Evolutionary conservation across 1,140 invertebrate species (phyloP).

Genomic region (Aphis craccivora): DNA sequence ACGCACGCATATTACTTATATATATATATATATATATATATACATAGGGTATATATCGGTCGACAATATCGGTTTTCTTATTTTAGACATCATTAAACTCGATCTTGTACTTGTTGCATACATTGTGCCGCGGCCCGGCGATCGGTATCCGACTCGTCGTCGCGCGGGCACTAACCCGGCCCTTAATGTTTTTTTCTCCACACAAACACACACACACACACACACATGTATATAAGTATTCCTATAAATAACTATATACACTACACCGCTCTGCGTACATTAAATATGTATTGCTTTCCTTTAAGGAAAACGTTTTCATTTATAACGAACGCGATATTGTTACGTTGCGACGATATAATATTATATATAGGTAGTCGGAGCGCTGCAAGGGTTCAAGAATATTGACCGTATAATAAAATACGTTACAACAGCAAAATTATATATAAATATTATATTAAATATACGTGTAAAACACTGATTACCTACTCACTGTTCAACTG

Average conservation of each 20-base stretch:
- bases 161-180: conserved; percentile 3
- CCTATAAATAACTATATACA: not conserved
- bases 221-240: not conserved
- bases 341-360: not conserved
- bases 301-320: conserved; percentile 30
- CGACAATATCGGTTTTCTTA: conserved; percentile 26
- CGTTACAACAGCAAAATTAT: not conserved
- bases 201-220: not conserved
- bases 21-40: not conserved
- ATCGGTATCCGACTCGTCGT: conserved; percentile 4
- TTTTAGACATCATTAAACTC: conserved; percentile 45
- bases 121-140: not conserved
- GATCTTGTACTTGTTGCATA: conserved; percentile 23
- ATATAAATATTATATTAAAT: conserved; percentile 9
- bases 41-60: not conserved
- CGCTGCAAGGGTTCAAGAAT: not conserved
- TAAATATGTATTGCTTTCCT: not conserved
- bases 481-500: not conserved
- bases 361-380: not conserved
- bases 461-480: conserved; percentile 10
- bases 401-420: not conserved
- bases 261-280: not conserved
- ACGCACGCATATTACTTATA: not conserved
- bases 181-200: not conserved
- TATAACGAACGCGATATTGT: not conserved